Evolutionary conservation across 2,888 invertebrate species (phyloP), one percentile per base, ranked within the genome.

Genomic region (Girardia tigrina): DNA sequence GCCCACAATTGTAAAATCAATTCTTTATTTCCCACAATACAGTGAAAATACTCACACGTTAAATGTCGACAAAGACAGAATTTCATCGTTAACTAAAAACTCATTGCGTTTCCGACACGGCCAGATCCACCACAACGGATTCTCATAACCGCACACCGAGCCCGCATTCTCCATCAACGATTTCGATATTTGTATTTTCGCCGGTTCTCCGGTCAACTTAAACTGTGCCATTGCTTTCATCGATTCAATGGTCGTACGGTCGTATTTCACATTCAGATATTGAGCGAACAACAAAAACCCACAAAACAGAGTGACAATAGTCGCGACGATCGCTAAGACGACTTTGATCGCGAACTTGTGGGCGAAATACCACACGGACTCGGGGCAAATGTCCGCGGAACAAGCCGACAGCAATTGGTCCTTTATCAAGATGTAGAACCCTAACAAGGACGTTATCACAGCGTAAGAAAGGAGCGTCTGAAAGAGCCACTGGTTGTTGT

Each of bases 401-500:
- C 27, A 27, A 23, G 14, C 16, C 16, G 26, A 26, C n/a, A 20
- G n/a, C n/a, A 56, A 12, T 6, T 56, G 23, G n/a, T 56, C 56
- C 23, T n/a, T 56, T 20, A 56, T 20, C 23, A 56, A 56, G n/a
- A 56, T n/a, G 27, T 71, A 71, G 28, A 26, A 6, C 23, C 16
- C 29, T 28, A 71, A 26, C 12, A 27, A 12, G 14, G 16, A 26
- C n/a, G 56, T 20, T 12, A 56, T 56, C n/a, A 56, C n/a, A 23
- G 71, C 71, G 28, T 71, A 71, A 12, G 28, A 71, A 71, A 71
- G 71, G 6, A 71, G n/a, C 23, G 28, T 27, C 12, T 71, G 28
- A 71, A 71, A 71, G 8, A 71, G 23, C 71, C 71, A 71, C 29
- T 71, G 71, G 20, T 71, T 71, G 6, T 4, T 12, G n/a, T 71